Conservation (phyloP, 2,888 invertebrate genomes). For the Magallana nippona region DNA sequence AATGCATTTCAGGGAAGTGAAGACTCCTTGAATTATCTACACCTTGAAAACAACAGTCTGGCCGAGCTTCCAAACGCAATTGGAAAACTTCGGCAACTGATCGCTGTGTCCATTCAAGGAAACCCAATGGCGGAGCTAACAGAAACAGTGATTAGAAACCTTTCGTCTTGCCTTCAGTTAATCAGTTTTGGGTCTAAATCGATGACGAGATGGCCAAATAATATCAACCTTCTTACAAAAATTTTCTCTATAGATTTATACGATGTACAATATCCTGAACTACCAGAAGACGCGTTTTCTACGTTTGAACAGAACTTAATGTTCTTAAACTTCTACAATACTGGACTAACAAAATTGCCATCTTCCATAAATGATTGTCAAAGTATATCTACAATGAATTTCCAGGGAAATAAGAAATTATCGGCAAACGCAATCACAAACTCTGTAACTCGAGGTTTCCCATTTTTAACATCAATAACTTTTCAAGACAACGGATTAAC, state of each 20-base stretch:
- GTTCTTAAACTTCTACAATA: not conserved
- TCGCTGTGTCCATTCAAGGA: not conserved
- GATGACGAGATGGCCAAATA: not conserved
- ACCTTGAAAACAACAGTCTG: slow-evolving; percentile 1
- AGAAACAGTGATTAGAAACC: not conserved
- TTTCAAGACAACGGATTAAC: not conserved
- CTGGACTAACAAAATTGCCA: not conserved
- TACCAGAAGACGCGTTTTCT: not conserved
- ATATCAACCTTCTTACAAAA: not conserved
- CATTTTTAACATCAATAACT: not conserved
- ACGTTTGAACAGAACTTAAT: not conserved
- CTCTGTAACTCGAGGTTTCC: not conserved
- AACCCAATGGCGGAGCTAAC: not conserved
- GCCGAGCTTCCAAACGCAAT: not conserved
- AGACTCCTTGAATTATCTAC: not conserved
- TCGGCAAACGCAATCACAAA: not conserved
- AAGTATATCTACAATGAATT: not conserved
- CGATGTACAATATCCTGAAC: slow-evolving; percentile 1
- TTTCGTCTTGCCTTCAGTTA: not conserved
- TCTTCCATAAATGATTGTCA: not conserved
- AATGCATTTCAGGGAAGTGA: not conserved
- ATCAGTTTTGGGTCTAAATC: not conserved
- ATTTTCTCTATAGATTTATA: slow-evolving; percentile 10
- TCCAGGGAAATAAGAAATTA: not conserved
- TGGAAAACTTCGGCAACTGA: not conserved